Base-by-base conservation (phyloP, 2,888 invertebrate species). In the Stegana nigrithorax region DNA sequence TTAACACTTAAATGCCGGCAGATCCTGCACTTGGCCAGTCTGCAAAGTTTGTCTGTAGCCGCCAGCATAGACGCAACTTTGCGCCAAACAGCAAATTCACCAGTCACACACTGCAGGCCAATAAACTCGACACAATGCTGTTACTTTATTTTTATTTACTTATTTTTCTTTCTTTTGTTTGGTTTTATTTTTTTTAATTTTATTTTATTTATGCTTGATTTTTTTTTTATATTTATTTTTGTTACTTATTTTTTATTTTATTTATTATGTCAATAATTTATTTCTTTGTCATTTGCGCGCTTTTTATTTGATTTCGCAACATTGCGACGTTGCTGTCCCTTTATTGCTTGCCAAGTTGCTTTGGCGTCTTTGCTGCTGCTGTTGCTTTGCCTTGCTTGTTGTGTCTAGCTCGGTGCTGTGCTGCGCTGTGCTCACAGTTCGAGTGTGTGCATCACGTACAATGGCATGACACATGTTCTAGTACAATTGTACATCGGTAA, bases 381-480 rank as follows among this genome's bases (percentile, higher is more conserved):
- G 6, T n/a, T 32, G 32, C n/a, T 32, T 44, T 17, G 44, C n/a
- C n/a, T n/a, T 4, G 14, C 44, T 17, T 44, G n/a, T 44, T 14
- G 2, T 12, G n/a, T 44, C n/a, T 14, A 17, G 44, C 44, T 7
- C 44, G n/a, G 17, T 44, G 44, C 44, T 44, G n/a, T 21, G 17
- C 42, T 23, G 21, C 17, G 42, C 58, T 53, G 53, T 57, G 36
- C 56, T 55, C 36, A 25, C 32, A 36, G 26, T 29, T 32, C n/a
- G n/a, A n/a, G 45, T 45, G 44, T 44, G 51, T 42, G 63, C 62
- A 63, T 68, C 81, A 80, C 75, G 80, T 77, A 72, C 73, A 60
- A 44, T 50, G 64, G 23, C 68, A 65, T 73, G 80, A 81, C 81
- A 81, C 82, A 81, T 81, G 81, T 81, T 82, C 81, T 81, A 80